Conservation (phyloP, 2,113 vertebrate genomes). For the Stomatorhinus ivindoensis region DNA sequence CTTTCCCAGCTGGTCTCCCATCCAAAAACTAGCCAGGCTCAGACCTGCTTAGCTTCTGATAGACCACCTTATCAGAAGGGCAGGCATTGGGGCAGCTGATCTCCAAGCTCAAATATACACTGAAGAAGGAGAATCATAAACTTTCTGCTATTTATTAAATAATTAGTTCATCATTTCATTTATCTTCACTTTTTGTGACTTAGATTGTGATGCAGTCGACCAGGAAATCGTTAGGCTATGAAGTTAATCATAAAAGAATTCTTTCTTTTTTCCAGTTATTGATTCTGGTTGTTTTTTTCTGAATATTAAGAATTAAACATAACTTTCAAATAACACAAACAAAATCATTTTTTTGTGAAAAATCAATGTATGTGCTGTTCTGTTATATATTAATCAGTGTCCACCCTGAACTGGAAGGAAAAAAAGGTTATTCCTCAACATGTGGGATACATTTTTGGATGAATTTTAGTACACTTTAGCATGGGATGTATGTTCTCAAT, state of each 20-base stretch:
- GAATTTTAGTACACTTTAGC: neutral
- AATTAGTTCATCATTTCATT: neutral
- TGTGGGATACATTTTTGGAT: neutral
- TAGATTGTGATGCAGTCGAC: neutral
- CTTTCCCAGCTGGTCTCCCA: neutral
- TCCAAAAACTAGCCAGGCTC: neutral
- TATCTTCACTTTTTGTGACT: neutral
- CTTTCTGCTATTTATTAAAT: neutral
- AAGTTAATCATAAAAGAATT: neutral
- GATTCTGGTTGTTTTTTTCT: neutral
- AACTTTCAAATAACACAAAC: slow-evolving; percentile 1
- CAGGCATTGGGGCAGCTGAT: neutral
- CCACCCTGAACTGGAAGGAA: neutral
- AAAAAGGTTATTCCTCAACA: neutral
- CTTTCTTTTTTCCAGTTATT: neutral
- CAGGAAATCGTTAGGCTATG: neutral
- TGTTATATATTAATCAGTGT: neutral
- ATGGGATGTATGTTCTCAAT: neutral
- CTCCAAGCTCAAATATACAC: neutral
- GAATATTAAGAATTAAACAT: neutral
- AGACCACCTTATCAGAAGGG: neutral
- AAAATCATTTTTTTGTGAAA: neutral
- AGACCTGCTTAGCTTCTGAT: neutral
- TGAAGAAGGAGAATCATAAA: neutral
- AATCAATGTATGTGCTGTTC: neutral